Base-by-base conservation (phyloP, 2,888 invertebrate genomes). In the Eupithecia tripunctaria region DNA sequence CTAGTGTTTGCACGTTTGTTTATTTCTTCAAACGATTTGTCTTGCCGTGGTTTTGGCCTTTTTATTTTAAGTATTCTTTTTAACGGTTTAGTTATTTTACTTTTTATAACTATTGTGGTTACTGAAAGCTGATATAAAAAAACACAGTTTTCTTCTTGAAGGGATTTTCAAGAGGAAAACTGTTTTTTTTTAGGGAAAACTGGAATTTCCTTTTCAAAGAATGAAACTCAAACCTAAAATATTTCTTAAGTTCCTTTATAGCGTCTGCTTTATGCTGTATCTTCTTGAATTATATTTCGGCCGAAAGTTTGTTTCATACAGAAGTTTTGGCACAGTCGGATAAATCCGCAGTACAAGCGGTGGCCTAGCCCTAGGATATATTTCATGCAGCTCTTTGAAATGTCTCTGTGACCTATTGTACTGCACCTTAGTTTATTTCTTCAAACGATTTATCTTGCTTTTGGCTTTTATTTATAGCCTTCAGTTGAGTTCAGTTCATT, bases 351-450 rank as follows among this genome's bases (percentile, higher is more conserved):
- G 38, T 36, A 80, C 76, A 78, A 78, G 73, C 71, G 75, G 78
- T 75, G 73, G 78, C 78, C n/a, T n/a, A n/a, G n/a, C n/a, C 81
- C 71, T 76, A 38, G 78, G 82, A 76, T 73, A 82, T 86, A 82
- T 85, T 85, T 85, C 81, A 85, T 81, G 70, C 77, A 74, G 80
- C 79, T 76, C 79, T 83, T 84, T 82, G 79, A 80, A 81, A 79
- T 70, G 80, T 81, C 79, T 80, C 78, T 62, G 74, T 74, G 72
- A 74, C 80, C 79, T 74, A 74, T n/a, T n/a, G n/a, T n/a, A n/a
- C 62, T 72, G 70, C 74, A 77, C 77, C 68, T 79, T 79, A 76
- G 74, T 79, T 78, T 79, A 78, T 77, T 77, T 78, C 66, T 73
- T 73, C 77, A 71, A 75, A 73, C 70, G 70, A 75, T 71, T 68